These are phyloP conservation scores for Miltochrista miniata DNA, from an alignment of 2,888 invertebrate species.

Conservation along the genomic window DNA sequence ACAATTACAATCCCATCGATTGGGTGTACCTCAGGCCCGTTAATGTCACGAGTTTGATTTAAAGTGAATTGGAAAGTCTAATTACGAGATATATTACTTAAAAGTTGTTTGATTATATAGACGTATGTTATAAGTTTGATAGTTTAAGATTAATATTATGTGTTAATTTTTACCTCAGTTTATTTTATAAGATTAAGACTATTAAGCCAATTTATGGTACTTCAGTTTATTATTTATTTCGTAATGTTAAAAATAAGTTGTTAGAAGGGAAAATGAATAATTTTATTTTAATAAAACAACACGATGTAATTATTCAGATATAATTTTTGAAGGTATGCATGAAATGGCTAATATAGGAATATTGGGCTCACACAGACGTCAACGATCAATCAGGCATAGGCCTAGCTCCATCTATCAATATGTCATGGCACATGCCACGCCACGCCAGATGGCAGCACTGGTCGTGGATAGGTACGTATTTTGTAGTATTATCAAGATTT, in stretches of 20 bases:
- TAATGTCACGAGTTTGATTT: constrained; percentile 42
- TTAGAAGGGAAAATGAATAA: no score
- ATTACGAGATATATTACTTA: constrained; percentile 25
- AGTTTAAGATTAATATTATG: background rate
- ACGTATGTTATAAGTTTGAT: background rate
- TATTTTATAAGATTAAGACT: no score
- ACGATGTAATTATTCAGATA: constrained; percentile 2
- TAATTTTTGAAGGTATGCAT: constrained; percentile 27
- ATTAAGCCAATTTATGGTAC: no score
- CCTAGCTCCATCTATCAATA: constrained; percentile 79
- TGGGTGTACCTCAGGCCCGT: constrained; percentile 36
- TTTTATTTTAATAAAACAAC: background rate
- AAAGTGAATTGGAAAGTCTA: constrained; percentile 23
- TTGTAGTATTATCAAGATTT: background rate
- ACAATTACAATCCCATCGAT: constrained; percentile 70
- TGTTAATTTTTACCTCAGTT: background rate
- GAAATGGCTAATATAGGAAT: constrained; percentile 27
- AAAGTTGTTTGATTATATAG: constrained; percentile 8
- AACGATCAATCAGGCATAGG: constrained; percentile 75
- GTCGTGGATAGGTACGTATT: constrained; percentile 47
- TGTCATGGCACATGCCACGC: constrained; percentile 61
- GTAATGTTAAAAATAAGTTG: no score
- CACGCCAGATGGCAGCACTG: constrained; percentile 75
- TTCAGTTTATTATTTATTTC: no score
- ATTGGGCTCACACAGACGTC: constrained; percentile 62